phyloP scores from a whole-genome alignment of 2,113 vertebrate species.

The Catagonus wagneri region DNA sequence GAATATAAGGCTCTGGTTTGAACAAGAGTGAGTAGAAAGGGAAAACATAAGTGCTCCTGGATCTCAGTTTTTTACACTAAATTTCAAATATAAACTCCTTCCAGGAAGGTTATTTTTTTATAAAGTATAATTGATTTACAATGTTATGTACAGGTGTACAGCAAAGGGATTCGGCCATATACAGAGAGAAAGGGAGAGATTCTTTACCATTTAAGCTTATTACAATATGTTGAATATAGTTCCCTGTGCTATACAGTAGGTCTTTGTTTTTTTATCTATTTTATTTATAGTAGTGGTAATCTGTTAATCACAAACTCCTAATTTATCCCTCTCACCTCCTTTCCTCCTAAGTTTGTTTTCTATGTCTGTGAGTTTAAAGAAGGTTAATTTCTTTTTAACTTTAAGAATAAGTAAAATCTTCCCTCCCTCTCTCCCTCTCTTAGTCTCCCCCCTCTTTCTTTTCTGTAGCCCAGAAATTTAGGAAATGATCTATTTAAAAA shows the following conservation, averaged over 20 bases:
- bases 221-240: neutral
- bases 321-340: neutral
- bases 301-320: neutral
- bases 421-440: neutral
- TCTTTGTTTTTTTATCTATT: neutral
- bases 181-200: neutral
- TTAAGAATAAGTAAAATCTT: neutral
- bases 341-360: neutral
- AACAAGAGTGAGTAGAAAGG: neutral
- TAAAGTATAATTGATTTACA: neutral
- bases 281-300: neutral
- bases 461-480: conserved; percentile 15
- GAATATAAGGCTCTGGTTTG: neutral
- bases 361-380: neutral
- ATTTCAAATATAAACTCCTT: conserved; percentile 19
- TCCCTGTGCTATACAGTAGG: neutral
- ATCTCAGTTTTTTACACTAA: neutral
- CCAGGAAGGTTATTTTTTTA: neutral
- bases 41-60: neutral
- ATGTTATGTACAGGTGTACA: neutral
- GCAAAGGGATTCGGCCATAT: neutral
- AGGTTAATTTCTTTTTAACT: neutral
- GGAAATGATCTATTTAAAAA: neutral
- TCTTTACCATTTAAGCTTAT: neutral
- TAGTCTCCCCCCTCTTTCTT: too few species aligned